phyloP scores from a whole-genome alignment of 2,888 invertebrate species.

The Leucoptera coffeella region DNA sequence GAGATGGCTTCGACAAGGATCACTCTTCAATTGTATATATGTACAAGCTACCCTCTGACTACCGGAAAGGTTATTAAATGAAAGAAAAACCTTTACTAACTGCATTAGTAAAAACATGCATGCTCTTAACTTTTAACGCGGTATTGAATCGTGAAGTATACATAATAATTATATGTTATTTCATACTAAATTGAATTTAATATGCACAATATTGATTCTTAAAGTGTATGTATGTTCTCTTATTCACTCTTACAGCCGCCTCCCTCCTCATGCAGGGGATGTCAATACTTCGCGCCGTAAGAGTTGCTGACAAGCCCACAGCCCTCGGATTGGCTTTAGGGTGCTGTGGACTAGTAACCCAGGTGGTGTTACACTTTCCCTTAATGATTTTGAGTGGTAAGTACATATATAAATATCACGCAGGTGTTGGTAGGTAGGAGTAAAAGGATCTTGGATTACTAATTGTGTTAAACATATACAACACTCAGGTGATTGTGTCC shows the following conservation, averaged over 20 bases:
- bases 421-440: background rate
- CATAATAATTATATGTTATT: too few relatives aligned
- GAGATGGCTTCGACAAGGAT: too few relatives aligned
- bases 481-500: background rate
- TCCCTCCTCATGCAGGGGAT: conserved; percentile 34
- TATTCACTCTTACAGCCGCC: conserved; percentile 21
- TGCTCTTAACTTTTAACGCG: too few relatives aligned
- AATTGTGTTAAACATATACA: background rate
- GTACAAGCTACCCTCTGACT: too few relatives aligned
- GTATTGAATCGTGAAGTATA: too few relatives aligned
- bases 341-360: conserved; percentile 16
- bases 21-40: too few relatives aligned
- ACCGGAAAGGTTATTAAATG: too few relatives aligned
- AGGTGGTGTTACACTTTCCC: conserved; percentile 18
- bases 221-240: background rate
- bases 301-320: conserved; percentile 17
- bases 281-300: conserved; percentile 23
- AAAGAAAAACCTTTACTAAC: too few relatives aligned
- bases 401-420: conserved; percentile 9
- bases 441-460: background rate
- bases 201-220: too few relatives aligned
- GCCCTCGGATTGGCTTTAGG: conserved; percentile 21
- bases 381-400: conserved; percentile 29
- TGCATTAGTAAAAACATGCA: too few relatives aligned
- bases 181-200: too few relatives aligned